Evolutionary conservation across 2,797 vertebrate species (phyloP), one percentile per base, ranked within the genome.

Genomic region (Sphenodon punctatus): DNA sequence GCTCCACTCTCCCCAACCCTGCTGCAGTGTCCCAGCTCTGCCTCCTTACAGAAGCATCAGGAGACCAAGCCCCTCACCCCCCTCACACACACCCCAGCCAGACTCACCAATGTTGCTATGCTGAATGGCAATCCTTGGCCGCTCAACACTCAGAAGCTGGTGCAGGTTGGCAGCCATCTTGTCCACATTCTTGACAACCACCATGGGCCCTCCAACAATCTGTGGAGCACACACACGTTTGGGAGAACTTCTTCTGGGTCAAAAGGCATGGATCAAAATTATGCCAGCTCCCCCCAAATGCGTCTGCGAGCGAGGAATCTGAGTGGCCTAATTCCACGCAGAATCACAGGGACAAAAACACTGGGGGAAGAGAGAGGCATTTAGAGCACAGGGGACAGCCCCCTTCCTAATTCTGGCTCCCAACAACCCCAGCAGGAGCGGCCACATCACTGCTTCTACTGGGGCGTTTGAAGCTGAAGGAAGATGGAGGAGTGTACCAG

Each of bases 121-220:
- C 32, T 95, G 94, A 86, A 98, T 93, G 1, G 89, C 91, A 61
- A 98, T 79, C 45, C 71, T 93, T 19, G 95, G 94, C 27, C 73
- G 94, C 65, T 95, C 94, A 1, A 91, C 30, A 39, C 94, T 96
- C 85, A 98, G 92, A 66, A 82, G 63, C 2, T 94, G 91, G 70
- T 96, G 95, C 63, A 98, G 91, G 85, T 93, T 96, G 81, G 94
- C 95, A 27, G 95, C 92, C 96, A 98, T 96, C 25, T 68, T 94
- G 92, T 98, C 96, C 5, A 98, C 94, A 16, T 93, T 97, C 41
- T 95, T 94, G 45, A 98, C 96, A 78, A 99, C 94, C 14, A 96
- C 91, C 98, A 98, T 98, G 36, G 98, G 97, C n/a, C 97, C 96
- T 6, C 93, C 96, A 38, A 97, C 95, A 56, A 97, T 95, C 98